Conservation (phyloP, 2,113 vertebrate genomes). For the Sapajus apella region DNA sequence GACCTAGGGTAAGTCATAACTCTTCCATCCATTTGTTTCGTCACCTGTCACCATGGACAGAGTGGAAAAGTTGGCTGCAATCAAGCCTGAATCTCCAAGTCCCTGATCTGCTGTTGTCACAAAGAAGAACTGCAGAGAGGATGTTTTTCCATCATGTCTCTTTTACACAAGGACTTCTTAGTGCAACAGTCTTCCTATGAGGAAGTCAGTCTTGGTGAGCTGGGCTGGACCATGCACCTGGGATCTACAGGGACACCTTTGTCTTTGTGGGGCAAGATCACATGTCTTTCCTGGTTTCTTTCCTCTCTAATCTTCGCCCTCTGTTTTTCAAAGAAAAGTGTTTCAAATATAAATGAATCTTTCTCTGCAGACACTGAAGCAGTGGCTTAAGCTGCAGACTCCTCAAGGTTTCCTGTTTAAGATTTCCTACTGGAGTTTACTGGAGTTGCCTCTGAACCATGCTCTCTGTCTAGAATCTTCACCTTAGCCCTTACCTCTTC, state of each 20-base stretch:
- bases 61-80: neutral
- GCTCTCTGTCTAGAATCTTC: neutral
- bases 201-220: neutral
- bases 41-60: neutral
- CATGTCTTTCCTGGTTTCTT: neutral
- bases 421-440: too few relatives aligned
- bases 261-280: neutral
- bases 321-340: neutral
- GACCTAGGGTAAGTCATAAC: neutral
- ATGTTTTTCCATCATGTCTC: neutral
- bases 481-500: neutral
- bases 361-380: neutral
- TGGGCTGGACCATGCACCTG: too few relatives aligned
- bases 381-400: neutral
- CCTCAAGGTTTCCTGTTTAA: neutral
- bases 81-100: neutral
- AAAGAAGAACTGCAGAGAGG: neutral
- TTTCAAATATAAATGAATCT: neutral
- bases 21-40: neutral
- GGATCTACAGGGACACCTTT: neutral
- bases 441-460: neutral
- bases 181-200: neutral
- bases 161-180: neutral
- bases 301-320: neutral
- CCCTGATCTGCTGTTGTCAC: neutral